Base-by-base conservation (phyloP, 2,888 invertebrate genomes). In the Himalopsyche anomala region DNA sequence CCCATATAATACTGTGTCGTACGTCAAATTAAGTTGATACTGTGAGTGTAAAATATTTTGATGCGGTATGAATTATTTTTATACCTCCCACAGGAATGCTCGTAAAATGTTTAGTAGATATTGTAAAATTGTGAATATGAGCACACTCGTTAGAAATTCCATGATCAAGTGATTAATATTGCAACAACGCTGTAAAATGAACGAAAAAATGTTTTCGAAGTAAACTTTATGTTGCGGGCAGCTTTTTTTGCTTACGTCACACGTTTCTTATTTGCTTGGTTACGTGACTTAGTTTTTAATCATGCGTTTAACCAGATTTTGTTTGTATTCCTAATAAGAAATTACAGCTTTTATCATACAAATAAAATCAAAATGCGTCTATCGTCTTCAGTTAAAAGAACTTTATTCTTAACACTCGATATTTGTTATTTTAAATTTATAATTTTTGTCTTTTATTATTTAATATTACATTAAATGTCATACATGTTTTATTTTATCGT, bases 101-200 rank as follows among this genome's bases (percentile, higher is more conserved):
- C 62, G 62, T 62, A 62, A 62, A 62, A 62, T 62, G 62, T 62
- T 62, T 62, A 62, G 62, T 62, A 62, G 62, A 62, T 28, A 62
- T 62, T 62, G 62, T 62, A 62, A 62, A 62, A 62, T 62, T 62
- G 19, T 62, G 28, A 11, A 62, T 62, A 62, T 62, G 19, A 62
- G n/a, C n/a, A 62, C 8, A 8, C 19, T 62, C 28, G 62, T 62
- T 62, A 1, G 6, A 62, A 62, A 62, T 62, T 62, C 62, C 62
- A 62, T 62, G 62, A 62, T 62, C 62, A 62, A 62, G 62, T 62
- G 62, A 62, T 62, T 19, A 62, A 62, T 62, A 62, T 62, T 62
- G 28, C 62, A 62, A n/a, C 62, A 62, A 28, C 28, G 19, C 19
- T 62, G 62, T 9, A 62, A 62, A 62, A 62, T 28, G 62, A 62